Evolutionary conservation across 1,140 invertebrate species (phyloP).

Genomic region (Acyrthosiphon pisum): DNA sequence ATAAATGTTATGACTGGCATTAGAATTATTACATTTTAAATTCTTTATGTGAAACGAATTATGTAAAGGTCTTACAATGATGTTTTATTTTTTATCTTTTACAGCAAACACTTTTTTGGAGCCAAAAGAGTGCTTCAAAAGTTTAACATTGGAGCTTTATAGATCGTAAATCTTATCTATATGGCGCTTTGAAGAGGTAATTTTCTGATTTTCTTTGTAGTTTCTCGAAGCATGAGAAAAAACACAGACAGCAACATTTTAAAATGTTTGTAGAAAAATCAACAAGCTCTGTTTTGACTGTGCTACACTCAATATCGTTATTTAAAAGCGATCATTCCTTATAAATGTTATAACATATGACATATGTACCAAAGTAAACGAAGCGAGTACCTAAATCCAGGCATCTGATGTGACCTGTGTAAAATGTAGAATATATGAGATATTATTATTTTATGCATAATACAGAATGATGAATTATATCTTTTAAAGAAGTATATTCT

Average conservation of each 20-base stretch:
- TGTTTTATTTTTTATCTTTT: constrained; percentile 14
- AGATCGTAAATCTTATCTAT: not conserved
- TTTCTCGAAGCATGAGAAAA: not conserved
- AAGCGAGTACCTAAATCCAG: not conserved
- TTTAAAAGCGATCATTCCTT: not conserved
- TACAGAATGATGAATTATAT: not conserved
- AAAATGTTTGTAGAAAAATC: not conserved
- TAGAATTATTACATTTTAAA: not conserved
- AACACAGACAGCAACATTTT: not conserved
- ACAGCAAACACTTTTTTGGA: not conserved
- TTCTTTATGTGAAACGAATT: not conserved
- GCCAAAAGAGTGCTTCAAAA: not conserved
- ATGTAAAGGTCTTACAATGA: not conserved
- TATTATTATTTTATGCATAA: not conserved
- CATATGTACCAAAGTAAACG: not conserved
- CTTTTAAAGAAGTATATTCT: not conserved
- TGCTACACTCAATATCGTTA: not conserved
- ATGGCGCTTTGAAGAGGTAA: not conserved
- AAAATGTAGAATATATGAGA: not conserved
- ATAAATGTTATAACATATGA: not conserved
- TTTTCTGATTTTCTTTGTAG: not conserved
- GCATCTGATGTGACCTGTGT: not conserved
- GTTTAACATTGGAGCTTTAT: not conserved
- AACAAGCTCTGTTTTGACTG: not conserved
- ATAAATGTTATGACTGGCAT: not conserved